Conservation (phyloP, 2,888 invertebrate genomes). For the Drosophila falleni region DNA sequence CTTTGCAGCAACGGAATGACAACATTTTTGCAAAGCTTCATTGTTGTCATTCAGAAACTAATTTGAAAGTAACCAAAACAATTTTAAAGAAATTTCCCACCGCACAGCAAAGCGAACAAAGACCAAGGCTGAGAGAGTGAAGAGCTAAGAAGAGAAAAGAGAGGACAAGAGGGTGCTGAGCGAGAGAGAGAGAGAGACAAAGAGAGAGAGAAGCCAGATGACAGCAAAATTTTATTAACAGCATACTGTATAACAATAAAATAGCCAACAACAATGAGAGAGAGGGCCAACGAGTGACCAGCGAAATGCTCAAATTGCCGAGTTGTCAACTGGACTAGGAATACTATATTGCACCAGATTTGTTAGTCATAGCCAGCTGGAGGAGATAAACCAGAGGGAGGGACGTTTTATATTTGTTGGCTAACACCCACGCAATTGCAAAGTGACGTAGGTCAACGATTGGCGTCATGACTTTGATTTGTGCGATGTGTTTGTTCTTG, state of each 20-base stretch:
- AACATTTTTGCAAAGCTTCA: slow-evolving; percentile 82
- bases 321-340: slow-evolving; percentile 51
- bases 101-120: slow-evolving; percentile 62
- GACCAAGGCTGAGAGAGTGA: slow-evolving; percentile 19
- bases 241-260: slow-evolving; percentile 76
- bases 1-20: slow-evolving; percentile 81
- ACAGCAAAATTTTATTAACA: slow-evolving; percentile 81
- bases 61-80: slow-evolving; percentile 83
- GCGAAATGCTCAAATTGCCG: slow-evolving; percentile 49
- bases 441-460: slow-evolving; percentile 71
- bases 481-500: slow-evolving; percentile 48
- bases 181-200: not conserved
- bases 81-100: slow-evolving; percentile 81
- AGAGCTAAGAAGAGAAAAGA: not conserved
- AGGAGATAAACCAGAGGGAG: not conserved
- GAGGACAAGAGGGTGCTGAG: not conserved
- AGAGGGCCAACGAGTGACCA: slow-evolving; percentile 42
- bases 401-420: not conserved
- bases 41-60: slow-evolving; percentile 81
- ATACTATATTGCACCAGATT: slow-evolving; percentile 39
- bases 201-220: slow-evolving; percentile 44
- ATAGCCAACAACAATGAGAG: slow-evolving; percentile 35
- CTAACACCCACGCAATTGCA: slow-evolving; percentile 48
- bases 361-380: slow-evolving; percentile 14
- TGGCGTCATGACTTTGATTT: slow-evolving; percentile 72